These are phyloP conservation scores for Neuroterus valhalla DNA, from an alignment of 1,140 invertebrate species.

Conservation along the genomic window DNA sequence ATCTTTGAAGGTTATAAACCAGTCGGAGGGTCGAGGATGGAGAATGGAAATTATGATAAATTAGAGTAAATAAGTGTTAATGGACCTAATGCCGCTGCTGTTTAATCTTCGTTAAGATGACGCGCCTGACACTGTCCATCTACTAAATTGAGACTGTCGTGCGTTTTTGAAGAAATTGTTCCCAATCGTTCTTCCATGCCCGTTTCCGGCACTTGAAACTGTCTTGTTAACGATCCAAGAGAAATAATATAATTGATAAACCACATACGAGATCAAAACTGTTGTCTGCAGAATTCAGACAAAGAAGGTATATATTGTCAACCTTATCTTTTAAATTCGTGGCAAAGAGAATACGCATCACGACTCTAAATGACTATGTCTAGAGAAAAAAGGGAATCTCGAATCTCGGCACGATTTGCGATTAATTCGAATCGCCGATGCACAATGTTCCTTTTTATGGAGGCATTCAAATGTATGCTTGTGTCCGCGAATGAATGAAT, in stretches of 20 bases:
- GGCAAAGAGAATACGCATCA: background rate
- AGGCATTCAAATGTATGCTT: conserved; percentile 41
- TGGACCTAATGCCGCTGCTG: conserved; percentile 61
- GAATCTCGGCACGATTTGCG: background rate
- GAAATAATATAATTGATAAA: background rate
- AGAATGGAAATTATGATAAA: conserved; percentile 61
- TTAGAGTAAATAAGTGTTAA: conserved; percentile 64
- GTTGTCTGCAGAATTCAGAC: too few relatives aligned
- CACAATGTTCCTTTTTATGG: conserved; percentile 35
- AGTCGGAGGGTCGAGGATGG: conserved; percentile 43
- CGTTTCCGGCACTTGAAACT: conserved; percentile 9
- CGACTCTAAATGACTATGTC: background rate
- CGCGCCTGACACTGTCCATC: conserved; percentile 55
- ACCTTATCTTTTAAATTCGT: background rate
- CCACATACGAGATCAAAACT: background rate
- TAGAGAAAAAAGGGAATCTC: background rate
- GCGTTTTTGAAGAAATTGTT: conserved; percentile 58
- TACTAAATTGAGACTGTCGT: conserved; percentile 55
- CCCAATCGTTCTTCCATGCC: conserved; percentile 44
- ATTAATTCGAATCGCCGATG: conserved; percentile 30
- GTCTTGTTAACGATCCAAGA: background rate
- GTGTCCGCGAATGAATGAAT: background rate
- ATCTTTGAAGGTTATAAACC: conserved; percentile 16
- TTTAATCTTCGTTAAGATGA: conserved; percentile 65
- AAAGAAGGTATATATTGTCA: too few relatives aligned